Evolutionary conservation across 1,140 invertebrate species (phyloP).

Genomic region (Drosophila asahinai): DNA sequence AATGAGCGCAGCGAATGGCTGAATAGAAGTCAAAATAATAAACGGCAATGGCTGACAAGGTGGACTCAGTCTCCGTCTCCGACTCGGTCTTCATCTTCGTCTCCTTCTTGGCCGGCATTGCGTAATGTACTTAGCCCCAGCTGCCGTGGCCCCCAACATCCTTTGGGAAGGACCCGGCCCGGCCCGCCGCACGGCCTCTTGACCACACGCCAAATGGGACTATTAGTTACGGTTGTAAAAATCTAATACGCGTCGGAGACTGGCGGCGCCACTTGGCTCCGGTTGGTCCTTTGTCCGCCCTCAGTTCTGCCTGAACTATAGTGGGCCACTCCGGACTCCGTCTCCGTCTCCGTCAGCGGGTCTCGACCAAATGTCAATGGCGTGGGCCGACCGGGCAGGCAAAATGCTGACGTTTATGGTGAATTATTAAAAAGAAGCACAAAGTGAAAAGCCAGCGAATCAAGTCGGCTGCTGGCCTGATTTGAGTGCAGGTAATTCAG

Average conservation of each 20-base stretch:
- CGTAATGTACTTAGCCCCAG: slow-evolving; percentile 79
- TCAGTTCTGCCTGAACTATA: slow-evolving; percentile 35
- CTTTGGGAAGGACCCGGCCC: slow-evolving; percentile 23
- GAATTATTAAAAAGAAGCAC: slow-evolving; percentile 81
- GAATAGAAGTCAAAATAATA: slow-evolving; percentile 85
- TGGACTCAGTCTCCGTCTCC: slow-evolving; percentile 39
- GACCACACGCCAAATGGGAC: slow-evolving; percentile 82
- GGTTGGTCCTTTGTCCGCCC: slow-evolving; percentile 33
- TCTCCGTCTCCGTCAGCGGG: neutral
- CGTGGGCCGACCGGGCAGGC: slow-evolving; percentile 24
- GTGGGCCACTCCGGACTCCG: slow-evolving; percentile 2
- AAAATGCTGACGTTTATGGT: slow-evolving; percentile 77
- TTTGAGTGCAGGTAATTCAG: slow-evolving; percentile 78
- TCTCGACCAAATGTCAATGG: slow-evolving; percentile 47
- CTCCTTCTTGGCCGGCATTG: slow-evolving; percentile 38
- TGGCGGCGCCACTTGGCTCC: slow-evolving; percentile 63
- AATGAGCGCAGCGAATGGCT: slow-evolving; percentile 82
- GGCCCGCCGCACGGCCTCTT: slow-evolving; percentile 48
- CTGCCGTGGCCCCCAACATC: slow-evolving; percentile 50
- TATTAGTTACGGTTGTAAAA: slow-evolving; percentile 84
- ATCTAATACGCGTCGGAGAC: slow-evolving; percentile 77
- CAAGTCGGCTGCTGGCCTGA: slow-evolving; percentile 49
- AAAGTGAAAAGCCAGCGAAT: slow-evolving; percentile 73
- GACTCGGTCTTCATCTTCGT: neutral
- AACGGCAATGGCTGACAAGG: slow-evolving; percentile 83